A percentile compares a stretch with the other conserved stretches of the same genome.
Conservation (phyloP, 2,888 invertebrate genomes). For the Cerceris rybyensis region DNA sequence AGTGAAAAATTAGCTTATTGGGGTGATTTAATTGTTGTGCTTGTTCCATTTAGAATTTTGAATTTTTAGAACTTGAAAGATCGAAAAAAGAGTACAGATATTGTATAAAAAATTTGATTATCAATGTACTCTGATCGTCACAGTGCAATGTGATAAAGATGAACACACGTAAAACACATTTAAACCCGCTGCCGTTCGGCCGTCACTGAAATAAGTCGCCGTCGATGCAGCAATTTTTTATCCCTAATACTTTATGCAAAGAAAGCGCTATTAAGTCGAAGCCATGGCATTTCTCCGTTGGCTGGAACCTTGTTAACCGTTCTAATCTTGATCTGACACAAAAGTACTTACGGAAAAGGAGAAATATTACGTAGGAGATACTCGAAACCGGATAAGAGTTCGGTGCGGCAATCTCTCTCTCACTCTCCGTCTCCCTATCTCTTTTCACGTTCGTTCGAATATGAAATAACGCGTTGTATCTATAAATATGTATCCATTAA, state of each 20-base stretch:
- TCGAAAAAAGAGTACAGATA: too few relatives aligned
- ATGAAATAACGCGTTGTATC: slow-evolving; percentile 41
- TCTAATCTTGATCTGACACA: slow-evolving; percentile 64
- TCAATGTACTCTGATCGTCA: too few relatives aligned
- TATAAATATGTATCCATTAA: slow-evolving; percentile 19
- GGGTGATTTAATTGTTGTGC: too few relatives aligned
- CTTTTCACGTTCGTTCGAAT: slow-evolving; percentile 43
- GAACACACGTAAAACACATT: too few relatives aligned
- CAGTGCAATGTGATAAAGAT: too few relatives aligned
- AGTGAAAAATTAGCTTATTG: too few relatives aligned
- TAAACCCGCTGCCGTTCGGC: too few relatives aligned
- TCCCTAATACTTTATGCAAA: slow-evolving; percentile 16
- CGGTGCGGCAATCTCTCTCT: background rate
- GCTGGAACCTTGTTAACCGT: slow-evolving; percentile 39
- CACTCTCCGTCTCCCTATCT: slow-evolving; percentile 6
- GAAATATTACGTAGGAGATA: slow-evolving; percentile 51
- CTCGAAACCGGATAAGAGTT: slow-evolving; percentile 45
- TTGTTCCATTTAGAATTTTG: too few relatives aligned
- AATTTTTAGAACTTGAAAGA: too few relatives aligned
- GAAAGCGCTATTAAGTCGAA: slow-evolving; percentile 50
- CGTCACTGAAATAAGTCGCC: slow-evolving; percentile 27
- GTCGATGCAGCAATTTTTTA: slow-evolving; percentile 45
- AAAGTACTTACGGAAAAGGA: slow-evolving; percentile 36
- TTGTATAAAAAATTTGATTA: too few relatives aligned
- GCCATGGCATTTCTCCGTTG: slow-evolving; percentile 39